Base-by-base conservation (phyloP, 2,113 vertebrate species). In the Cygnus atratus region DNA sequence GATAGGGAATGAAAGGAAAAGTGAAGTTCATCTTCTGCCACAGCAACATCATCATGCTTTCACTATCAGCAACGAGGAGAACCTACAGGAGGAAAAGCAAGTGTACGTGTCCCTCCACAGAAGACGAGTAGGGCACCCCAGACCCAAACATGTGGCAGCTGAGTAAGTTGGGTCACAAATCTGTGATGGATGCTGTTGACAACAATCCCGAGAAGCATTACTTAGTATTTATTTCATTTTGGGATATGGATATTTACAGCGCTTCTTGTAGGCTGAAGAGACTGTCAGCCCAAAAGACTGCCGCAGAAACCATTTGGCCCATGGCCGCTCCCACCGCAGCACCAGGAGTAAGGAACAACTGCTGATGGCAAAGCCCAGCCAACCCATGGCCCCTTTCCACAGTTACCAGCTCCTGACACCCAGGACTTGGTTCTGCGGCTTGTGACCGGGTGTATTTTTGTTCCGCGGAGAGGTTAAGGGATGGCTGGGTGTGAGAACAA, bases 141-240 rank as follows among this genome's bases (percentile, higher is more conserved):
- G 50, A 46, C 35, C 31, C 1, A 3, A 26, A 14, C 4, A 8
- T 1, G 6, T 29, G 41, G 26, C 2, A 2, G 9, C 37, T 26
- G 61, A 10, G 50, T 29, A 66, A 68, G 22, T 28, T 19, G 31
- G 39, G 24, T 24, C 29, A 44, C 22, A 58, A 50, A 7, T 39
- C 37, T 37, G 24, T 6, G 8, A 22, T 67, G 52, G 62, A 8
- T 31, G 44, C 74, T 65, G 48, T 58, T 19, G 13, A 48, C 54
- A 70, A 20, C 0, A 2, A 26, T 7, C 43, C 24, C 0, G 0
- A 73, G 74, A 35, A 10, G 13, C 1, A 22, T 13, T 9, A 26
- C 24, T 57, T 18, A 15, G 2, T 8, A 18, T 48, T 79, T 35
- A 26, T 92, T 78, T 44, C 59, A 24, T 1, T 66, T 54, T 66